These are phyloP conservation scores for Prolemur simus DNA, from an alignment of 2,113 vertebrate species.

Conservation along the genomic window DNA sequence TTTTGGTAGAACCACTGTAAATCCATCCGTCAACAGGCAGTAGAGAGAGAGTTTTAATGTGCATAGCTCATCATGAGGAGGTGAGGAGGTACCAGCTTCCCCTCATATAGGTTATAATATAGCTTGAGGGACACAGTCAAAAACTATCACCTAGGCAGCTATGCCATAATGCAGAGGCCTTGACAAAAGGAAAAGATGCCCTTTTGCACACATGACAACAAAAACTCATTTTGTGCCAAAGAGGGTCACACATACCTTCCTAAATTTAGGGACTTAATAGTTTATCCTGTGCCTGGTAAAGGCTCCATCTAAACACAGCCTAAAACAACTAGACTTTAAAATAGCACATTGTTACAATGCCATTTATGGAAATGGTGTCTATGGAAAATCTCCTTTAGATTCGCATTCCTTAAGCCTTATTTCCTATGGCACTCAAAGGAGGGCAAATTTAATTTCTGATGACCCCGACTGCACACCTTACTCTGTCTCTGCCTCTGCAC, in stretches of 20 bases:
- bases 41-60: not conserved
- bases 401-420: not conserved
- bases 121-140: not conserved
- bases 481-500: not conserved
- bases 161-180: not conserved
- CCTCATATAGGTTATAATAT: not conserved
- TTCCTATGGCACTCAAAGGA: not conserved
- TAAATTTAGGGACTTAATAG: conserved; percentile 9
- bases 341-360: not conserved
- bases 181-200: not conserved
- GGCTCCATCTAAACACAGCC: conserved; percentile 13
- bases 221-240: not conserved
- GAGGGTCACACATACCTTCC: not conserved
- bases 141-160: not conserved
- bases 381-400: not conserved
- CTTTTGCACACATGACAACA: not conserved
- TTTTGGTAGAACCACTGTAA: not conserved
- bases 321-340: not conserved
- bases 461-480: not conserved
- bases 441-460: not conserved
- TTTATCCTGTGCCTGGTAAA: conserved; percentile 37
- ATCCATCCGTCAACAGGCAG: not conserved
- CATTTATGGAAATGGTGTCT: not conserved
- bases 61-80: too few relatives aligned
- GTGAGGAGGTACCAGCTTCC: not conserved